Percentiles rank a stretch among this genome's conserved stretches.
phyloP scores from a whole-genome alignment of 2,888 invertebrate genomes.

The Laspeyria flexula region DNA sequence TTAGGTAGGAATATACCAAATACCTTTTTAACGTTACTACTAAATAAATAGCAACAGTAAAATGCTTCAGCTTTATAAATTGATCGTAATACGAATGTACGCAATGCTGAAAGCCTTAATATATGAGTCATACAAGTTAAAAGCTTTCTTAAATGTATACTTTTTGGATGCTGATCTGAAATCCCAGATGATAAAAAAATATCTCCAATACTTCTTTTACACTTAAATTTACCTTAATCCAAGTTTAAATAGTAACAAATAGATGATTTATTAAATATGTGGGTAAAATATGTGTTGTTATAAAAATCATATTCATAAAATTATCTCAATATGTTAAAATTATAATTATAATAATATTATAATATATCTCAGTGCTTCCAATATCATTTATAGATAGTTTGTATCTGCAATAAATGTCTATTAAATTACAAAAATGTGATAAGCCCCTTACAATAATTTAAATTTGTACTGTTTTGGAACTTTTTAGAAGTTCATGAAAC shows the following conservation, averaged over 20 bases:
- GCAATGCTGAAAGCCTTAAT: slow-evolving; percentile 19
- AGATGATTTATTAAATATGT: slow-evolving; percentile 36
- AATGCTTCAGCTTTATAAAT: slow-evolving; percentile 1
- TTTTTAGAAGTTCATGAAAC: neutral
- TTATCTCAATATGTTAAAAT: slow-evolving; percentile 7
- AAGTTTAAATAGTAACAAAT: slow-evolving; percentile 45
- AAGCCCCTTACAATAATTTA: neutral
- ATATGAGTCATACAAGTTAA: slow-evolving; percentile 15
- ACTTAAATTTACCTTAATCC: slow-evolving; percentile 44
- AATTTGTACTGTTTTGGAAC: neutral
- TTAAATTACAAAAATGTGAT: neutral
- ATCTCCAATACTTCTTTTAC: slow-evolving; percentile 40
- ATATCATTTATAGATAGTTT: slow-evolving; percentile 15
- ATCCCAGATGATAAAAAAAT: slow-evolving; percentile 48
- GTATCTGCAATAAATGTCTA: slow-evolving; percentile 11
- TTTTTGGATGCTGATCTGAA: slow-evolving; percentile 26
- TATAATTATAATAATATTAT: slow-evolving; percentile 25
- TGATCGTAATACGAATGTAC: slow-evolving; percentile 10
- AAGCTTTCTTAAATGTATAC: slow-evolving; percentile 26
- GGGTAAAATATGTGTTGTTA: slow-evolving; percentile 34
- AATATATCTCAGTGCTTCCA: slow-evolving; percentile 14
- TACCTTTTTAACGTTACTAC: too few species aligned
- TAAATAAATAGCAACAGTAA: neutral
- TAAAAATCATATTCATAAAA: slow-evolving; percentile 25
- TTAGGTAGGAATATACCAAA: too few species aligned